phyloP scores from a whole-genome alignment of 2,797 vertebrate species.

The Diceros bicornis region DNA sequence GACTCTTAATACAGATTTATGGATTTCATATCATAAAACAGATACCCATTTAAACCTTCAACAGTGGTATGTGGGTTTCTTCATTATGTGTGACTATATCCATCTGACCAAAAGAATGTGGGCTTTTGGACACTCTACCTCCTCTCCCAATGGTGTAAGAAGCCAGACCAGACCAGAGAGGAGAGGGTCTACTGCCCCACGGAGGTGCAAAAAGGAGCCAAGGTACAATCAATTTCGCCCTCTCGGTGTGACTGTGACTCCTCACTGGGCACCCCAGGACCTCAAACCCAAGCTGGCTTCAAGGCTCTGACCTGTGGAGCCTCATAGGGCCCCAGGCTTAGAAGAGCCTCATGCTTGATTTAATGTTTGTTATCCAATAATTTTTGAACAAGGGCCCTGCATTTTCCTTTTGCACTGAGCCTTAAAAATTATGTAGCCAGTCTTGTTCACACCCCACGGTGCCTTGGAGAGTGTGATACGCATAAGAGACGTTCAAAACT shows the following conservation, averaged over 20 bases:
- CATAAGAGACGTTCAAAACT: slow-evolving; percentile 1
- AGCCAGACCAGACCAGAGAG: background rate
- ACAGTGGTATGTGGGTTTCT: background rate
- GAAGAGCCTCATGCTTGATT: background rate
- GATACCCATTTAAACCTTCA: slow-evolving; percentile 7
- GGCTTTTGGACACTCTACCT: background rate
- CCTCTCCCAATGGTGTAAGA: background rate
- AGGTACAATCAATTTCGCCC: background rate
- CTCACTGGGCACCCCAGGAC: background rate
- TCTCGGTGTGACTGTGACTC: background rate
- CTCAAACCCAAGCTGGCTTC: background rate
- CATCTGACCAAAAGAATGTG: slow-evolving; percentile 30
- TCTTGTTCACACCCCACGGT: background rate
- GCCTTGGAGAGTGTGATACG: background rate
- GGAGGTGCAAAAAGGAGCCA: background rate
- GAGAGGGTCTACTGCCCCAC: background rate
- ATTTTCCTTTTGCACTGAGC: slow-evolving; percentile 47
- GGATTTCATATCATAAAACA: slow-evolving; percentile 46
- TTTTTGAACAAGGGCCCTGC: background rate
- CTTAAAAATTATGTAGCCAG: background rate
- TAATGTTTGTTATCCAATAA: background rate
- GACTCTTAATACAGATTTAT: slow-evolving; percentile 12
- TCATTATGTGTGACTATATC: background rate
- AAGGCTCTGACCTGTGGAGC: background rate
- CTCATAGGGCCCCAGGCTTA: background rate